Conservation (phyloP, 2,113 vertebrate species). For the Oreocharis arfaki region DNA sequence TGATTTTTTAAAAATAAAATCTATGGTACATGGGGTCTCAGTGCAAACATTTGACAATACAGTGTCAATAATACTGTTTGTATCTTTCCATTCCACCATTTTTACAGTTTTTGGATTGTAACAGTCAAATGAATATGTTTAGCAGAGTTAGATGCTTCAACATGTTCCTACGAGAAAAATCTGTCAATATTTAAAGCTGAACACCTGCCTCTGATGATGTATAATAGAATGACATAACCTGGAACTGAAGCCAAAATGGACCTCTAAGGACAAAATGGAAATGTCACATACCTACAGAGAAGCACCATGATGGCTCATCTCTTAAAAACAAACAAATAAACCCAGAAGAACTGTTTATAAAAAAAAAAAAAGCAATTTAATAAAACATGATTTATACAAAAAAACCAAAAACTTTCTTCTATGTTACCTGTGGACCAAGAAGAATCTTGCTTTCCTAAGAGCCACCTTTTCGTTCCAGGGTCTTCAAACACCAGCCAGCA, state of each 20-base stretch:
- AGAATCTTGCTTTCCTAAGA: slow-evolving; percentile 64
- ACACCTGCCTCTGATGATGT: slow-evolving; percentile 79
- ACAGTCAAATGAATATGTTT: slow-evolving; percentile 74
- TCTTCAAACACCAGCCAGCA: slow-evolving; percentile 61
- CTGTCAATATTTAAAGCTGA: slow-evolving; percentile 75
- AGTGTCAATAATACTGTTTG: slow-evolving; percentile 86
- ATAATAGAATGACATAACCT: slow-evolving; percentile 63
- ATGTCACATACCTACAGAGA: slow-evolving; percentile 56
- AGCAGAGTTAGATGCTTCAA: slow-evolving; percentile 72
- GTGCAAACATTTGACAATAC: slow-evolving; percentile 85
- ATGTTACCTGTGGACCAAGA: slow-evolving; percentile 70
- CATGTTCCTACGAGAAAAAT: slow-evolving; percentile 68
- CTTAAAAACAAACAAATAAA: slow-evolving; percentile 58
- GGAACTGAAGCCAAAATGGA: slow-evolving; percentile 71
- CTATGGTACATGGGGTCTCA: slow-evolving; percentile 87
- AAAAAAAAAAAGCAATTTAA: slow-evolving; percentile 53
- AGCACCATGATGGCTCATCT: slow-evolving; percentile 72
- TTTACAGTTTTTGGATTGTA: slow-evolving; percentile 85
- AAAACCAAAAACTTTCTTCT: slow-evolving; percentile 57
- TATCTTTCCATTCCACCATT: slow-evolving; percentile 82
- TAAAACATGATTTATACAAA: slow-evolving; percentile 64
- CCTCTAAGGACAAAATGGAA: slow-evolving; percentile 67
- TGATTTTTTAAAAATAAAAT: slow-evolving; percentile 83
- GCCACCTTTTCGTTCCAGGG: slow-evolving; percentile 60
- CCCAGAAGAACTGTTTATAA: slow-evolving; percentile 77